phyloP scores from a whole-genome alignment of 2,888 invertebrate genomes.

The Phengaris arion region DNA sequence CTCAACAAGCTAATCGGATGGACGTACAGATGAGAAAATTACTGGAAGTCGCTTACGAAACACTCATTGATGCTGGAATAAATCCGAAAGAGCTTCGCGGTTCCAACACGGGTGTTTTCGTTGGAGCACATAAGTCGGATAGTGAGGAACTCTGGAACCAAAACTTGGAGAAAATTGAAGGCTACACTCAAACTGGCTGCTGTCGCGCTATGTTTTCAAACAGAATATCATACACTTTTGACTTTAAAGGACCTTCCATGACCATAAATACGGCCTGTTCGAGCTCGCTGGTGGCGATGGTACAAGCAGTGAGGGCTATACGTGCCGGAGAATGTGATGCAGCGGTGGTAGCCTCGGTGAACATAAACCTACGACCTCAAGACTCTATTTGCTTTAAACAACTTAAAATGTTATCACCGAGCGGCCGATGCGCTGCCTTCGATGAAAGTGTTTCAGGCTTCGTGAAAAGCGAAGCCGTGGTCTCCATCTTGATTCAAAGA shows the following conservation, averaged over 20 bases:
- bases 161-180: not conserved
- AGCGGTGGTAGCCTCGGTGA: not conserved
- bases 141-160: slow-evolving; percentile 10
- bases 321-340: slow-evolving; percentile 18
- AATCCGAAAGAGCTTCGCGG: slow-evolving; percentile 6
- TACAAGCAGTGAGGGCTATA: slow-evolving; percentile 12
- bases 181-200: slow-evolving; percentile 21
- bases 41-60: slow-evolving; percentile 24
- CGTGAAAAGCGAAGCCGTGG: slow-evolving; percentile 20
- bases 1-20: slow-evolving; percentile 16
- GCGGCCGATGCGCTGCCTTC: slow-evolving; percentile 20
- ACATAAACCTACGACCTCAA: not conserved
- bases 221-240: slow-evolving; percentile 18
- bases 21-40: slow-evolving; percentile 10
- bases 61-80: slow-evolving; percentile 20
- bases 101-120: slow-evolving; percentile 5
- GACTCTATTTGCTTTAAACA: not conserved
- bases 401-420: not conserved
- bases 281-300: slow-evolving; percentile 8
- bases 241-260: slow-evolving; percentile 23
- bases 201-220: slow-evolving; percentile 24
- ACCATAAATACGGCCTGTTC: slow-evolving; percentile 20
- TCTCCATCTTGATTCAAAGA: slow-evolving; percentile 13
- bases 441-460: slow-evolving; percentile 9
- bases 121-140: not conserved